Percentiles rank a stretch among this genome's conserved stretches.
Conservation (phyloP, 2,888 invertebrate genomes). For the Cacoxenus indagator region DNA sequence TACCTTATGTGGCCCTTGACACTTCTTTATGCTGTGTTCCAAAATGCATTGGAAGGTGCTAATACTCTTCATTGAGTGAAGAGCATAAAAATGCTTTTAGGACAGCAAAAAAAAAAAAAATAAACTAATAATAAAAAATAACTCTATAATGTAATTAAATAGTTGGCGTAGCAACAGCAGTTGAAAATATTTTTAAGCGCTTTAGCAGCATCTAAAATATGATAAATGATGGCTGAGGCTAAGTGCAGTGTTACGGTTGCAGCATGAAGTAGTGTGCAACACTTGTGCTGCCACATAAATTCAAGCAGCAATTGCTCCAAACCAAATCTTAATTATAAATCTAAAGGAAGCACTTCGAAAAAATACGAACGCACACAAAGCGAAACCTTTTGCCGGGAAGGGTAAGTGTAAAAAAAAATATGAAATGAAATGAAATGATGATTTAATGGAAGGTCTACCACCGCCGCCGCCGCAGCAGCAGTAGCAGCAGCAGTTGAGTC, state of each 20-base stretch:
- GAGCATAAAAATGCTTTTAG: no score
- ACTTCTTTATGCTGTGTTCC: no score
- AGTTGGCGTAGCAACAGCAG: background rate
- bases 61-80: no score
- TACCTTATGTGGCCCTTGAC: no score
- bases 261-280: slow-evolving; percentile 25
- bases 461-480: slow-evolving; percentile 29
- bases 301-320: slow-evolving; percentile 62
- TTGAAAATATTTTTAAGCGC: slow-evolving; percentile 14
- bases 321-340: slow-evolving; percentile 70
- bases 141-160: slow-evolving; percentile 16
- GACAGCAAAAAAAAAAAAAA: background rate
- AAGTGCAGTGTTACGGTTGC: background rate
- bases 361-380: slow-evolving; percentile 33
- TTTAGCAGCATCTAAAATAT: slow-evolving; percentile 18
- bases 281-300: slow-evolving; percentile 59
- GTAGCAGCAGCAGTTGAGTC: background rate
- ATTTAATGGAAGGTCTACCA: slow-evolving; percentile 65
- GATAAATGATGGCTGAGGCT: slow-evolving; percentile 3
- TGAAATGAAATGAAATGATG: slow-evolving; percentile 56
- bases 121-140: background rate
- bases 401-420: slow-evolving; percentile 29
- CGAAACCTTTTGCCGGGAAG: slow-evolving; percentile 13
- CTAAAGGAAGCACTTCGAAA: slow-evolving; percentile 64
- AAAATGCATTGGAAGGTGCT: no score